Evolutionary conservation across 2,113 vertebrate genomes (phyloP).

Genomic region (Hemiscyllium ocellatum): DNA sequence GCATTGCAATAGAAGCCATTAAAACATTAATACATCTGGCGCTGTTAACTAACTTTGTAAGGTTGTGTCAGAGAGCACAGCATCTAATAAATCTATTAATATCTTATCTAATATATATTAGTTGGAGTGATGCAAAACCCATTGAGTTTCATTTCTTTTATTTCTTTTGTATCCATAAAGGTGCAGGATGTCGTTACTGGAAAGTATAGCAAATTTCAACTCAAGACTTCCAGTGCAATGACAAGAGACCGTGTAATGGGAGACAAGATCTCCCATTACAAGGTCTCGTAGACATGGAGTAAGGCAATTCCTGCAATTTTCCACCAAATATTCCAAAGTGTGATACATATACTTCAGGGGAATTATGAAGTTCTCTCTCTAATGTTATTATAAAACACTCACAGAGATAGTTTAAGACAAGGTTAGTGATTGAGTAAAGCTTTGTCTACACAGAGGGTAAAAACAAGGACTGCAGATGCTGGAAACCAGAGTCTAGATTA

Average conservation of each 20-base stretch:
- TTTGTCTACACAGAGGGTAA: no score
- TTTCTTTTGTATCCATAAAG: not conserved
- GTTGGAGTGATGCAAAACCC: not conserved
- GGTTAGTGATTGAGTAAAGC: no score
- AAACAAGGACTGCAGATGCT: no score
- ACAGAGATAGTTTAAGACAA: no score
- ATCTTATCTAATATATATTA: not conserved
- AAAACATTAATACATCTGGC: no score
- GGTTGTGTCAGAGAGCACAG: not conserved
- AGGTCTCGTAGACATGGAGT: not conserved
- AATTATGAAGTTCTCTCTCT: not conserved
- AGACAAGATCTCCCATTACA: not conserved
- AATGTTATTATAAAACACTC: not conserved
- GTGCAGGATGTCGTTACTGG: not conserved
- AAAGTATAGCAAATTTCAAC: not conserved
- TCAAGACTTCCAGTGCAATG: not conserved
- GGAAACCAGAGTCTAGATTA: no score
- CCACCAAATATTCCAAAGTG: not conserved
- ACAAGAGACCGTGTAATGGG: no score
- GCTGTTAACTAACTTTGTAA: not conserved
- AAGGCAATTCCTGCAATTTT: not conserved
- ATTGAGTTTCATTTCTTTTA: not conserved
- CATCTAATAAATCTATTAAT: not conserved
- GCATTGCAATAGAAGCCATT: not conserved
- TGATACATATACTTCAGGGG: not conserved